Base-by-base conservation (phyloP, 2,113 vertebrate genomes). In the Callipepla squamata region DNA sequence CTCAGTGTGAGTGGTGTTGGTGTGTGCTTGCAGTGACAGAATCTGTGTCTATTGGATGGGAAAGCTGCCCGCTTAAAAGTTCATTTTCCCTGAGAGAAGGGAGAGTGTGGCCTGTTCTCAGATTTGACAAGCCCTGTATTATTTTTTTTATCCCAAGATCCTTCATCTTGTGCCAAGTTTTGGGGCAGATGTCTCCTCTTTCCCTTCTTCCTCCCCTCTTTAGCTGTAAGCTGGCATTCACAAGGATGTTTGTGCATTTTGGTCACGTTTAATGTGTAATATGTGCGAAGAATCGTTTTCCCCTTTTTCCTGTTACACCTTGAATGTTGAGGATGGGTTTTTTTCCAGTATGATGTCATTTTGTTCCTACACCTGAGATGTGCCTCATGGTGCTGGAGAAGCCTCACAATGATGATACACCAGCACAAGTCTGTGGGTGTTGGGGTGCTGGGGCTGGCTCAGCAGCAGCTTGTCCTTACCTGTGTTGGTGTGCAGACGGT, bases 401-500 rank as follows among this genome's bases (percentile, higher is more conserved):
- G 63, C 72, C 67, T 8, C 20, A 3, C 17, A 77, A 32, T 11
- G 32, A 23, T 63, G 72, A 34, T 2, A 5, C 7, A 18, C 21
- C 18, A 17, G 58, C 63, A 65, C 16, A 12, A 55, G 51, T 70
- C 86, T 61, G 50, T 0, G 0, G 32, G 75, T 58, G 26, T 62
- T 67, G 5, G 55, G 45, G 36, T 66, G 13, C 40, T 0, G 4
- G 18, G 44, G 15, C 53, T 59, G 23, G 28, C 80, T 36, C 50
- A 80, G 69, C 61, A 40, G 45, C 82, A 73, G 44, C 79, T 62
- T 70, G 66, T 30, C 74, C 8, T 0, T 80, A 61, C 45, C 70
- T 20, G 7, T 47, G 22, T 21, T 1, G 8, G 48, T 32, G 40
- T 30, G 48, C 40, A 50, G 80, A 13, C 34, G 9, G 42, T 0